These are phyloP conservation scores for Pollenia griseotomentosa DNA, from an alignment of 2,888 invertebrate species.

Conservation along the genomic window DNA sequence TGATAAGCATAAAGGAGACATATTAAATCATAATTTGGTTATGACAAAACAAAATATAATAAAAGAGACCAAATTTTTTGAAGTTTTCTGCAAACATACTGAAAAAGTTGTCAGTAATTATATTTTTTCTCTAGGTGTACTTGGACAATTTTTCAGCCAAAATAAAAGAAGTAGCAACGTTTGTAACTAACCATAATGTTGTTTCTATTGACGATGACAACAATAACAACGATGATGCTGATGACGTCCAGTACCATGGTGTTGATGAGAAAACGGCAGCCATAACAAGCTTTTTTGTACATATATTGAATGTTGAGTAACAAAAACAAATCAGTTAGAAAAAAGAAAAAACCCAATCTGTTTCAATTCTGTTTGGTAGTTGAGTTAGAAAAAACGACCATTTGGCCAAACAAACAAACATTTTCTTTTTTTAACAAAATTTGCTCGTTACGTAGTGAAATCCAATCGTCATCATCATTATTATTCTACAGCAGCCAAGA, in stretches of 20 bases:
- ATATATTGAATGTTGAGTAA: constrained; percentile 57
- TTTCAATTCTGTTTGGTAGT: constrained; percentile 19
- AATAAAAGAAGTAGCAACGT: constrained; percentile 27
- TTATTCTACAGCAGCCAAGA: constrained; percentile 19
- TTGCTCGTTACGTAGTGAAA: constrained; percentile 59
- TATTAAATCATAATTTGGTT: too few relatives aligned
- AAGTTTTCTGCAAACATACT: too few relatives aligned
- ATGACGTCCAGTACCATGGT: constrained; percentile 51
- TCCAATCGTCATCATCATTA: constrained; percentile 15
- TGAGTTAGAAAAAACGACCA: constrained; percentile 33
- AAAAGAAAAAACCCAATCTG: constrained; percentile 7
- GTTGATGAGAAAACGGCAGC: constrained; percentile 73
- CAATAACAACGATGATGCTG: constrained; percentile 28
- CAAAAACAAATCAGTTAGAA: constrained; percentile 13
- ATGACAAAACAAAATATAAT: too few relatives aligned
- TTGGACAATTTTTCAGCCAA: not conserved
- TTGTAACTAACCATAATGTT: constrained; percentile 57
- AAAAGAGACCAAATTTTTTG: too few relatives aligned
- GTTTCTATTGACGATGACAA: constrained; percentile 53
- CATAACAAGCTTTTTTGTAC: constrained; percentile 69
- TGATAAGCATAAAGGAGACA: too few relatives aligned
- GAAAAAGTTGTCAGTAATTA: too few relatives aligned
- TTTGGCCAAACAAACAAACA: constrained; percentile 67
- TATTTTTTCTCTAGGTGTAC: not conserved
- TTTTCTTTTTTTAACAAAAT: constrained; percentile 40